A percentile compares a stretch with the other conserved stretches of the same genome.
Conservation (phyloP, 2,113 vertebrate species). For the Tyrannus savana region DNA sequence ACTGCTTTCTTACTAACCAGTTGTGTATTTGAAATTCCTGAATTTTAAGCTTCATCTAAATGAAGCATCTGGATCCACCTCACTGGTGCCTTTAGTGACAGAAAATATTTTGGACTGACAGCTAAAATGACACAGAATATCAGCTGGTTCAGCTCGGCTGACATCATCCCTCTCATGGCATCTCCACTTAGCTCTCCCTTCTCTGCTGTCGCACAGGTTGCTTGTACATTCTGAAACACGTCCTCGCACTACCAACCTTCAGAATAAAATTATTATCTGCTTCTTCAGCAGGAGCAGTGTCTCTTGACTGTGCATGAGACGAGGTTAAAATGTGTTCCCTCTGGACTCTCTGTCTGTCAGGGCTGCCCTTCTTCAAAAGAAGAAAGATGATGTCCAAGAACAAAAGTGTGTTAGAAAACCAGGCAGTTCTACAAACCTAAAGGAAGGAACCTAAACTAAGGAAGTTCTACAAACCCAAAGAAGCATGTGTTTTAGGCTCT, state of each 20-base stretch:
- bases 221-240: not conserved
- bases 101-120: not conserved
- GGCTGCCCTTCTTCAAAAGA: not conserved
- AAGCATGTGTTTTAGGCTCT: not conserved
- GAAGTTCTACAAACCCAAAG: not conserved
- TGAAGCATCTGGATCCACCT: conserved; percentile 14
- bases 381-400: not conserved
- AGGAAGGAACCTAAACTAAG: too few species aligned
- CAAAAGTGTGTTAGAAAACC: not conserved
- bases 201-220: not conserved
- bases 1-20: not conserved
- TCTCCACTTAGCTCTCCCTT: not conserved
- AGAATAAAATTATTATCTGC: not conserved
- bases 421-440: not conserved
- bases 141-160: not conserved
- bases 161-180: not conserved
- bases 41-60: conserved; percentile 7
- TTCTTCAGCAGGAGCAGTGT: not conserved
- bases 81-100: not conserved
- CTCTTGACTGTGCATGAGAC: fast-evolving
- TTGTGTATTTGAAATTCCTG: not conserved
- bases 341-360: too few species aligned
- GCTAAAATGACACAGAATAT: not conserved
- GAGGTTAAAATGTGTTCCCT: not conserved
- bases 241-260: not conserved